Conservation (phyloP, 1,140 invertebrate species). For the Drosophila auraria region DNA sequence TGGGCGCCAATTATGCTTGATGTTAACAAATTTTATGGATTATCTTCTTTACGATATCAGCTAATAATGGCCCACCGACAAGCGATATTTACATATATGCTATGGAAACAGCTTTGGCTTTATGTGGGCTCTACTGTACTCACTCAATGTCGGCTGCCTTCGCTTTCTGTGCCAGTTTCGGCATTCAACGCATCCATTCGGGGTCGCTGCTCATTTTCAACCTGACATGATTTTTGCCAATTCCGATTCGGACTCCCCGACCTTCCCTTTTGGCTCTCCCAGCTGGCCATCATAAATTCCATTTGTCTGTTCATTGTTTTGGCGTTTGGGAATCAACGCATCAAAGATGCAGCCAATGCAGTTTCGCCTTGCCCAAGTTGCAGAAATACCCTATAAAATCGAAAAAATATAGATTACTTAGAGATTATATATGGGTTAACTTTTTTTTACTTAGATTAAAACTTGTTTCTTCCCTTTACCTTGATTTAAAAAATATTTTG, state of each 20-base stretch:
- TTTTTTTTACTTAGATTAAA: too few species aligned
- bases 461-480: too few species aligned
- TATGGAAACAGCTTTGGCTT: neutral
- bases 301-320: conserved; percentile 52
- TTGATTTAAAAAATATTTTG: too few species aligned
- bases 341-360: conserved; percentile 26
- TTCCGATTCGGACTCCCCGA: too few species aligned
- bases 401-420: neutral
- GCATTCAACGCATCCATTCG: conserved; percentile 24
- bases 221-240: conserved; percentile 32
- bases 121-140: conserved; percentile 5
- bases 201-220: conserved; percentile 42
- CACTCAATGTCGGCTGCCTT: conserved; percentile 1
- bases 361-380: neutral
- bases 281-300: conserved; percentile 46
- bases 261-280: neutral
- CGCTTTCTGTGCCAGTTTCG: conserved; percentile 23
- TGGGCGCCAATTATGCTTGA: conserved; percentile 42
- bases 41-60: conserved; percentile 23
- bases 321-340: conserved; percentile 54
- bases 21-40: conserved; percentile 43
- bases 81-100: neutral
- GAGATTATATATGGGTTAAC: too few species aligned
- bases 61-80: conserved; percentile 1
- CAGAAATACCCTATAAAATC: neutral